Base-by-base conservation (phyloP, 2,888 invertebrate species). In the Ischnura elegans region DNA sequence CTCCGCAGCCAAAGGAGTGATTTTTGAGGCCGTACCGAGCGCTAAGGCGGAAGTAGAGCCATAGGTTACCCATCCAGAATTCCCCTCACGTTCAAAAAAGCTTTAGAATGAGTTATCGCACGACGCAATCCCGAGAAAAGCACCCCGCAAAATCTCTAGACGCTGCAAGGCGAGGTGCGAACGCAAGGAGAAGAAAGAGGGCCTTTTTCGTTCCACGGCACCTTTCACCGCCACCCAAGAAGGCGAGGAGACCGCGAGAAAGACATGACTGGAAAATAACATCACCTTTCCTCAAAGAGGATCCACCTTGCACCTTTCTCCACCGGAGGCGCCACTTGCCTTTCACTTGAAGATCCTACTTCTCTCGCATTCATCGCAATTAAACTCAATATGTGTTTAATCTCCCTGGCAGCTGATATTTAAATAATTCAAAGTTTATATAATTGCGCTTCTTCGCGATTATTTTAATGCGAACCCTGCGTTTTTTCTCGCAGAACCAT, bases 91-190 rank as follows among this genome's bases (percentile, higher is more conserved):
- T 61, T n/a, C n/a, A n/a, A 8, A 25, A n/a, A 61, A 61, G n/a
- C 61, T 19, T n/a, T 61, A n/a, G 61, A n/a, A 61, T n/a, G n/a
- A 61, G n/a, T 61, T 61, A 61, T 61, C 61, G n/a, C n/a, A 61
- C 61, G 61, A 61, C n/a, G 61, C 61, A n/a, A 61, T 61, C n/a
- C 61, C n/a, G n/a, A 3, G 61, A 19, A 61, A 61, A 61, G 61
- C 61, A 5, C 61, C 61, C 19, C 4, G 61, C 6, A 51, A 51
- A 51, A 61, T 61, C 61, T 61, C 61, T n/a, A 2, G 61, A 61
- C 61, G n/a, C 61, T 61, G 25, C n/a, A 25, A 10, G 2, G 13
- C 51, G 19, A 51, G 51, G 51, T 51, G 51, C 51, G 51, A 51
- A 19, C 19, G 10, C 51, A 10, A 10, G 51, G n/a, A n/a, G n/a